These are phyloP conservation scores for Tetranychus cinnabarinus DNA, from an alignment of 1,140 invertebrate genomes.

Conservation along the genomic window DNA sequence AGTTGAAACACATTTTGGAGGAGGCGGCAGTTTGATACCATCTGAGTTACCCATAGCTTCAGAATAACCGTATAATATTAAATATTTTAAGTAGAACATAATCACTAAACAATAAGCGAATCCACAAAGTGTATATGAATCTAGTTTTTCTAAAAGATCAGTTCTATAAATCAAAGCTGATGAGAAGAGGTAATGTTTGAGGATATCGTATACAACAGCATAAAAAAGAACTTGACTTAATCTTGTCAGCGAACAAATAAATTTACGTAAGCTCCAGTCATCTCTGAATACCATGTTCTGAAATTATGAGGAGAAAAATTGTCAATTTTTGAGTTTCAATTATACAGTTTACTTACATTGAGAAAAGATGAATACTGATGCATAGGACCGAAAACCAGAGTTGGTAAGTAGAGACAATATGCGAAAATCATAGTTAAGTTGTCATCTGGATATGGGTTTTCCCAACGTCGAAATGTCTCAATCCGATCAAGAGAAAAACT, in stretches of 20 bases:
- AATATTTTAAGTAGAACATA: conserved; percentile 14
- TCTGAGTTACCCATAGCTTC: conserved; percentile 7
- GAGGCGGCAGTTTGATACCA: conserved; percentile 7
- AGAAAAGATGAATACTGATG: conserved; percentile 7
- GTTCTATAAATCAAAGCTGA: conserved; percentile 11
- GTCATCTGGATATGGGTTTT: background rate
- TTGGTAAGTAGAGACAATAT: conserved; percentile 13
- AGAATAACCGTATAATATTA: conserved; percentile 11
- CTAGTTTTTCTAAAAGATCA: background rate
- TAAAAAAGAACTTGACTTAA: conserved; percentile 3
- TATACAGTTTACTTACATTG: conserved; percentile 1
- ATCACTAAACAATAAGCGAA: conserved; percentile 12
- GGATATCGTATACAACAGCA: conserved; percentile 10
- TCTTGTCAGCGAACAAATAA: background rate
- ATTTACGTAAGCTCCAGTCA: background rate
- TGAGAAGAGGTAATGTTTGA: conserved; percentile 12
- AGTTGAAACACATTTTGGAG: conserved; percentile 12
- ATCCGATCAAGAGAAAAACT: conserved; percentile 13
- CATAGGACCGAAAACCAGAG: conserved; percentile 13
- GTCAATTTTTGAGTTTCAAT: background rate
- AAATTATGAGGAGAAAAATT: background rate
- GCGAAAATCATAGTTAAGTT: conserved; percentile 3
- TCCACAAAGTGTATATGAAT: conserved; percentile 11
- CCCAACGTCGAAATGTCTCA: background rate
- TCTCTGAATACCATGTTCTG: background rate